phyloP scores from a whole-genome alignment of 2,113 vertebrate species.

The Leptobrachium leishanense region DNA sequence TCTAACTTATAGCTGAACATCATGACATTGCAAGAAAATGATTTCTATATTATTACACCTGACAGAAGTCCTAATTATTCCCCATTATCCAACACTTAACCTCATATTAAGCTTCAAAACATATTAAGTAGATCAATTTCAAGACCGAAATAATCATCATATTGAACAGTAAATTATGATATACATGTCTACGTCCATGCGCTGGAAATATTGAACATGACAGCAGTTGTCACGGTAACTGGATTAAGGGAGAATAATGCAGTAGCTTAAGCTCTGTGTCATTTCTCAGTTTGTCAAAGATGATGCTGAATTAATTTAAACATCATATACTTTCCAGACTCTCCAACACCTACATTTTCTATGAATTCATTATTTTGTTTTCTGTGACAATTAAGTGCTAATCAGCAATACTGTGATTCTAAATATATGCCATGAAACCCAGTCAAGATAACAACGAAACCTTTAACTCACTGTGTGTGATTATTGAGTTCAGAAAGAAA shows the following conservation, averaged over 20 bases:
- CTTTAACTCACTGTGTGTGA: too few species aligned
- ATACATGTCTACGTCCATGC: not conserved
- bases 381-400: not conserved
- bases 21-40: too few species aligned
- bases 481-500: too few species aligned
- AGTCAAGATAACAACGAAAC: too few species aligned
- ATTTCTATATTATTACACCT: not conserved
- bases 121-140: not conserved
- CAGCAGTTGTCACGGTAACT: constrained; percentile 34
- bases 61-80: not conserved
- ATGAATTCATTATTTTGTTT: not conserved
- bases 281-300: constrained; percentile 25
- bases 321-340: not conserved
- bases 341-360: not conserved
- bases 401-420: too few species aligned
- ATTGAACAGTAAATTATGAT: not conserved
- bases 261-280: constrained; percentile 20
- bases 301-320: constrained; percentile 23
- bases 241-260: constrained; percentile 16
- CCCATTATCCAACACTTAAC: not conserved
- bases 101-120: not conserved
- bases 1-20: too few species aligned
- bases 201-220: not conserved
- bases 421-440: too few species aligned
- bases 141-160: not conserved